Base-by-base conservation (phyloP, 2,113 vertebrate genomes). In the Caretta caretta region DNA sequence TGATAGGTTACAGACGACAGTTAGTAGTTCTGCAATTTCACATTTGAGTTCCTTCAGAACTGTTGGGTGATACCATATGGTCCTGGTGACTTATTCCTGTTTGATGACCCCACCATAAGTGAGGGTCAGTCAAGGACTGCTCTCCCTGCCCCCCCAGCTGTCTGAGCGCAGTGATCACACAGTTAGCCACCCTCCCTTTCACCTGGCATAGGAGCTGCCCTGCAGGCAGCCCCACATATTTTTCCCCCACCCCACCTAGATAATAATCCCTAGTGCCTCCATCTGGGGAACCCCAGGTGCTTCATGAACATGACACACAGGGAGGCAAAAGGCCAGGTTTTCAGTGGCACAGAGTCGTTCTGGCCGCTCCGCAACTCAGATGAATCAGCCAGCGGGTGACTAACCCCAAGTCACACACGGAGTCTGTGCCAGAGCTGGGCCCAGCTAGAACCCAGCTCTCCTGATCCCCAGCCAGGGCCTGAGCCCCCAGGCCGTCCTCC, bases 101-200 rank as follows among this genome's bases (percentile, higher is more conserved):
- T 54, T 54, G 53, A 19, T 54, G 53, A 57, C 56, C 56, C 59
- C 29, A 35, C 13, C 12, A 6, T 62, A 31, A 12, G 3, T 0
- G 3, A 27, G 31, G 17, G 49, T 35, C 46, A 19, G 49, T 10
- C 14, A 35, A 35, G 51, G 6, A 22, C 79, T 51, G 17, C 49
- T 25, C 6, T 38, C 38, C 25, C 20, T 8, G 7, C 38, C 17
- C 27, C 57, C 25, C 29, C 29, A 62, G 59, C 59, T 31, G 59
- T 31, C 59, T 35, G 59, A 62, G 59, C 19, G 9, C 69, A 22
- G 69, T 42, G 69, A 38, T 42, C 38, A 42, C 5, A 5, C 69
- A 65, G 17, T 65, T 65, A 16, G 29, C 2, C 62, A 75, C 69
- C 38, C 9, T 25, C 38, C 38, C 38, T 46, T 76, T 76, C 72